Base-by-base conservation (phyloP, 2,797 vertebrate species). In the Lemur catta region DNA sequence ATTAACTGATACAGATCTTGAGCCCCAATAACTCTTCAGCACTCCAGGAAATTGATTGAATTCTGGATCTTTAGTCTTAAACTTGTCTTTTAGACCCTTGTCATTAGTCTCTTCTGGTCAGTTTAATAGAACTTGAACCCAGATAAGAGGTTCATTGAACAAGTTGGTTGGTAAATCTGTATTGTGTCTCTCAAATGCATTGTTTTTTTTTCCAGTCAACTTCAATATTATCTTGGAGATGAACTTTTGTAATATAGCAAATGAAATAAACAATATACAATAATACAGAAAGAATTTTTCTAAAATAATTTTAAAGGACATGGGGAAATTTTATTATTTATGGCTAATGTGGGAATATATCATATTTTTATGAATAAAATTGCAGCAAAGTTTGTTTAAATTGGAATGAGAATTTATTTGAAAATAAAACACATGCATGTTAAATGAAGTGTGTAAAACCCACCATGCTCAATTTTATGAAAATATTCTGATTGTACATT, bases 1-100 rank as follows among this genome's bases (percentile, higher is more conserved):
- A 94, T 94, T 95, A 95, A 79, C 46, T 94, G 96, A 97, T 94
- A 93, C 6, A 17, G 50, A 97, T 89, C 89, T 89, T 35, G 79
- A 91, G 46, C 35, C 78, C 9, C 69, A 89, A 43, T 17, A 28
- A 57, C 28, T 75, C 24, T 74, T 93, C 48, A 93, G 43, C 74
- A 65, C 67, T 75, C 6, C 26, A 80, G 63, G 46, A 94, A 89
- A 72, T 6, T 84, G 91, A 94, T 20, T 91, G 85, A 74, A 90
- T 93, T 94, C 35, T 74, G 17, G 14, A 20, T 76, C 5, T 94
- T 57, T 61, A 78, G 78, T 93, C 79, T 91, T 88, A 94, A 91
- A 84, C 41, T 69, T 94, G 86, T 79, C 82, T 95, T 96, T 91
- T 81, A 76, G 24, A 69, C 4, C 52, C n/a, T 88, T 55, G 28